A percentile compares a stretch with the other conserved stretches of the same genome.
phyloP scores from a whole-genome alignment of 2,797 vertebrate genomes.

The Sebastes itinus region DNA sequence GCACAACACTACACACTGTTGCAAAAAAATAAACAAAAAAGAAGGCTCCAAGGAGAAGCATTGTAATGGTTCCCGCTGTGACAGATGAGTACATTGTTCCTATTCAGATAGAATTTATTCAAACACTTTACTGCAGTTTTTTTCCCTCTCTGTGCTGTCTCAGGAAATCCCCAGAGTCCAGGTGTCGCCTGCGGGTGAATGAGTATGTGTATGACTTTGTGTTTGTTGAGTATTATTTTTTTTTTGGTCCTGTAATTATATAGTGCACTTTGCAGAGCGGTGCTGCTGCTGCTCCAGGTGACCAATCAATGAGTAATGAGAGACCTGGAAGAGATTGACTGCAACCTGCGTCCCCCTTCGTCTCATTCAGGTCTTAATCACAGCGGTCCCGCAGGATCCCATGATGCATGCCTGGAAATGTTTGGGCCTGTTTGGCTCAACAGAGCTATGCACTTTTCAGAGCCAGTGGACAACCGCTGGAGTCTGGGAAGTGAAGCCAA shows the following conservation, averaged over 20 bases:
- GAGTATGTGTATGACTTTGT: conserved; percentile 47
- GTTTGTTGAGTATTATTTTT: conserved; percentile 50
- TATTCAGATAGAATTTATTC: conserved; percentile 43
- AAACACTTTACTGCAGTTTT: conserved; percentile 39
- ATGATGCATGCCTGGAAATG: conserved; percentile 62
- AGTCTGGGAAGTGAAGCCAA: too few species aligned
- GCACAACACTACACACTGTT: not conserved
- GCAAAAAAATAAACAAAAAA: not conserved
- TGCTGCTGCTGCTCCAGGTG: conserved; percentile 60
- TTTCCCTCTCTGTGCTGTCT: conserved; percentile 20
- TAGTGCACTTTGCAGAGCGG: conserved; percentile 54
- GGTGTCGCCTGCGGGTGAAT: conserved; percentile 50
- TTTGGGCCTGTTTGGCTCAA: conserved; percentile 57
- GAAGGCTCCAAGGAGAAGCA: conserved; percentile 18
- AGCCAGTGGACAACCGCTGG: not conserved
- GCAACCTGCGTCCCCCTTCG: conserved; percentile 45
- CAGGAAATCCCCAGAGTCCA: conserved; percentile 52
- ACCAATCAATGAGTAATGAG: conserved; percentile 78
- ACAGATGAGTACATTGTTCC: conserved; percentile 39
- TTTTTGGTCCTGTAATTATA: conserved; percentile 71
- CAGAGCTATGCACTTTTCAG: conserved; percentile 30
- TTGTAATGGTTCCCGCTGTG: conserved; percentile 24
- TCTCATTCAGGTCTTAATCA: conserved; percentile 73
- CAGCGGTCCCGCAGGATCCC: conserved; percentile 46
- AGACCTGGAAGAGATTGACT: conserved; percentile 71